phyloP scores from a whole-genome alignment of 1,140 invertebrate genomes.

The Drosophila bifasciata region DNA sequence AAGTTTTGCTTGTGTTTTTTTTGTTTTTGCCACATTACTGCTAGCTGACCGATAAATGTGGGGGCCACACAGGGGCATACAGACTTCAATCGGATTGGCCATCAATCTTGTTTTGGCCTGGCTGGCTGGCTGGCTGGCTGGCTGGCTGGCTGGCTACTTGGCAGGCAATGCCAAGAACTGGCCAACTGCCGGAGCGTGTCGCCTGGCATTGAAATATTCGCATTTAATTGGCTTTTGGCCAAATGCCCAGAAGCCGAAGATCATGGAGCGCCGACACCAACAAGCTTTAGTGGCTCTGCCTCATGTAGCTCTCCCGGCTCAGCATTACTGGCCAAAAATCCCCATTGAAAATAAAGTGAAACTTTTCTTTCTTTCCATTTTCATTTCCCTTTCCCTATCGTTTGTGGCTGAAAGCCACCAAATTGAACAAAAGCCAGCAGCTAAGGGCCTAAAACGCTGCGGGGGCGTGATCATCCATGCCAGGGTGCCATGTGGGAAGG shows the following conservation, averaged over 20 bases:
- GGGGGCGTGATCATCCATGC: constrained; percentile 26
- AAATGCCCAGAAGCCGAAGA: constrained; percentile 18
- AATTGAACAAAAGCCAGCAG: constrained; percentile 61
- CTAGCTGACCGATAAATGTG: constrained; percentile 45
- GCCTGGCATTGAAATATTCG: constrained; percentile 38
- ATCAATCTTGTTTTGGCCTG: constrained; percentile 58
- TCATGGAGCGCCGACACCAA: constrained; percentile 17
- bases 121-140: neutral
- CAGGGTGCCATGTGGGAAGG: neutral
- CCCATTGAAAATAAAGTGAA: constrained; percentile 48
- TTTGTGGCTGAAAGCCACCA: neutral
- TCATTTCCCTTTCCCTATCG: too few relatives aligned
- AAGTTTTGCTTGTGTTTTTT: constrained; percentile 46
- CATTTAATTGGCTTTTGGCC: constrained; percentile 33
- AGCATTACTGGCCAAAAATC: constrained; percentile 11
- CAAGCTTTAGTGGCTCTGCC: neutral
- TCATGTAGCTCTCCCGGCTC: too few relatives aligned
- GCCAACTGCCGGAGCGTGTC: constrained; percentile 57
- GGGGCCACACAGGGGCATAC: neutral
- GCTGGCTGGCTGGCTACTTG: neutral
- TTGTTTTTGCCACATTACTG: constrained; percentile 11
- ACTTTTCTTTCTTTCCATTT: constrained; percentile 52
- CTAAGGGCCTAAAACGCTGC: constrained; percentile 13
- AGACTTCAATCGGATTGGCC: constrained; percentile 59
- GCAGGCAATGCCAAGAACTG: constrained; percentile 71